Conservation (phyloP, 2,113 vertebrate genomes). For the Calonectris borealis region DNA sequence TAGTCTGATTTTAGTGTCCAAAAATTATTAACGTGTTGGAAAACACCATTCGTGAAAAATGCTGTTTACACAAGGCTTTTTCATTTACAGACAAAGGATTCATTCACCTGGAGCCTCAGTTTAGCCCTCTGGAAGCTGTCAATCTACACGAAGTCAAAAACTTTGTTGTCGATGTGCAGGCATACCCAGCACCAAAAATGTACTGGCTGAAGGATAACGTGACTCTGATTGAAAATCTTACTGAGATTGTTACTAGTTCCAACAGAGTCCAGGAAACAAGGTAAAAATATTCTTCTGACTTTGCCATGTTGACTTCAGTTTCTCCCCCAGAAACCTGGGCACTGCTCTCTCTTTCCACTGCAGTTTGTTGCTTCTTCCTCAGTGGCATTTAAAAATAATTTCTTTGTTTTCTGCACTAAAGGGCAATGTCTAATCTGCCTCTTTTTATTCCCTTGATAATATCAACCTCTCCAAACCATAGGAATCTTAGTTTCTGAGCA, state of each 20-base stretch:
- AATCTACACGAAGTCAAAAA: slow-evolving; percentile 90
- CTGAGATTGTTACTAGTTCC: slow-evolving; percentile 86
- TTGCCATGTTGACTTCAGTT: not conserved
- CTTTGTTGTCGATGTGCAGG: slow-evolving; percentile 82
- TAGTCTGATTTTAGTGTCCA: slow-evolving; percentile 17
- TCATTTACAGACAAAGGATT: slow-evolving; percentile 84
- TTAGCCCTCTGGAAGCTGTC: slow-evolving; percentile 80
- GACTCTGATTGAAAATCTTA: slow-evolving; percentile 85
- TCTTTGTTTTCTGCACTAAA: not conserved
- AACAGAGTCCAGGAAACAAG: slow-evolving; percentile 83
- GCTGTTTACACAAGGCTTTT: slow-evolving; percentile 15
- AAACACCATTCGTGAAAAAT: not conserved
- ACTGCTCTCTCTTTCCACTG: not conserved
- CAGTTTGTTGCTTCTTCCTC: not conserved
- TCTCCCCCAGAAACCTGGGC: not conserved
- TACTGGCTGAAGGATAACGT: slow-evolving; percentile 91
- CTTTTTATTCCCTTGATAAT: not conserved
- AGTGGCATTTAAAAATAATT: not conserved
- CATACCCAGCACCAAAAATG: slow-evolving; percentile 84
- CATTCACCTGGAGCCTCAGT: slow-evolving; percentile 80
- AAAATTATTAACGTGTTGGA: not conserved
- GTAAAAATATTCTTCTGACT: slow-evolving; percentile 67
- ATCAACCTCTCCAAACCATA: not conserved
- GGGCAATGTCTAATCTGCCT: not conserved
- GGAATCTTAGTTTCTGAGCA: not conserved